Percentiles rank a stretch among this genome's conserved stretches.
Conservation (phyloP, 1,140 invertebrate genomes). For the Drosophila tropicalis region DNA sequence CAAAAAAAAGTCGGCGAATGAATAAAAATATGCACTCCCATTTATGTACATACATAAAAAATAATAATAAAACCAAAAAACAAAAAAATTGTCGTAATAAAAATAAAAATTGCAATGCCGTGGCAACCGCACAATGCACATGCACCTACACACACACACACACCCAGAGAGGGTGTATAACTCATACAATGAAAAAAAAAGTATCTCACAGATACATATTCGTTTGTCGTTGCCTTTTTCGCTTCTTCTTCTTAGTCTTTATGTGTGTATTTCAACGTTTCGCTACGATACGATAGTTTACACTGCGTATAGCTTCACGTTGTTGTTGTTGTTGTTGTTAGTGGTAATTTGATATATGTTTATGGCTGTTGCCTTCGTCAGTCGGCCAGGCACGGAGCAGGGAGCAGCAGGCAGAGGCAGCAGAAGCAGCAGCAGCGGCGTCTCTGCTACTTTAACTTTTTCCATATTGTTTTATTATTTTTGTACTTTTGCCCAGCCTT, state of each 20-base stretch:
- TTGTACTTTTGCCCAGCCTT: constrained; percentile 31
- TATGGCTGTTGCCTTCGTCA: constrained; percentile 74
- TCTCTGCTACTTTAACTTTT: constrained; percentile 78
- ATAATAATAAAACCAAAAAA: constrained; percentile 54
- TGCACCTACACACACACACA: constrained; percentile 26
- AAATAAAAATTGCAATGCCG: constrained; percentile 66
- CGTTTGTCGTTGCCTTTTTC: constrained; percentile 7
- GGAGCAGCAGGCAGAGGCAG: no score
- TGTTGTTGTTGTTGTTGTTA: constrained; percentile 45
- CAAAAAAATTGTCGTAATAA: constrained; percentile 70
- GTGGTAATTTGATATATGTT: constrained; percentile 77
- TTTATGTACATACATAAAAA: constrained; percentile 1
- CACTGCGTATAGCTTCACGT: constrained; percentile 53
- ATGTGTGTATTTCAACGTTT: constrained; percentile 9
- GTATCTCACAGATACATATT: constrained; percentile 74
- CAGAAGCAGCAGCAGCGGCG: constrained; percentile 14
- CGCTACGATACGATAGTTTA: constrained; percentile 59
- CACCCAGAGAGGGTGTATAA: constrained; percentile 9
- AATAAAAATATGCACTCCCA: neutral
- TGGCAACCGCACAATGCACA: constrained; percentile 70
- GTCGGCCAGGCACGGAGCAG: constrained; percentile 1
- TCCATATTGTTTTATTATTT: constrained; percentile 50
- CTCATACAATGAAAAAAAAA: constrained; percentile 45
- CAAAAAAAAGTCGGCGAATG: constrained; percentile 12
- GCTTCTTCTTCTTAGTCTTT: neutral